Percentiles rank a stretch among this genome's conserved stretches.
phyloP scores from a whole-genome alignment of 1,140 invertebrate genomes.

The Pantala flavescens region DNA sequence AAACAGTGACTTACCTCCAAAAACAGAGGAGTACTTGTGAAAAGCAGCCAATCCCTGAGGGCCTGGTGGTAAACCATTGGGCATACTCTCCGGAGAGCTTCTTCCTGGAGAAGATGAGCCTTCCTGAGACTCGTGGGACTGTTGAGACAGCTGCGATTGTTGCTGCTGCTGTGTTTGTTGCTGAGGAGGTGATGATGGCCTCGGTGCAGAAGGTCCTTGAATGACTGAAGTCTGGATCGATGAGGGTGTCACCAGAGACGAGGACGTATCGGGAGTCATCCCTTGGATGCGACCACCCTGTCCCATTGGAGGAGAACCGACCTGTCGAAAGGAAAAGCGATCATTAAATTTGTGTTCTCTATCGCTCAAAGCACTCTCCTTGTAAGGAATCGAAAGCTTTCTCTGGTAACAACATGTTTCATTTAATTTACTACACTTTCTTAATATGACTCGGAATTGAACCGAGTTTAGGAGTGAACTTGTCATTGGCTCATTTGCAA shows the following conservation, averaged over 20 bases:
- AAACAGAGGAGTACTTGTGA: background rate
- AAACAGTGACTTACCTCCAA: background rate
- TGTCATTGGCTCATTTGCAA: no score
- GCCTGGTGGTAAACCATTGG: background rate
- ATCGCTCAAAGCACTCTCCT: no score
- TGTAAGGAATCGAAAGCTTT: no score
- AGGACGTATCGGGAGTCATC: background rate
- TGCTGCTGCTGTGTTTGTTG: background rate
- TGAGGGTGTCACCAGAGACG: background rate
- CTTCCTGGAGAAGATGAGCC: background rate
- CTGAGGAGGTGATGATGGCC: background rate
- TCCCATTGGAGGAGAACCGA: background rate
- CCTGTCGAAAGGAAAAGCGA: background rate
- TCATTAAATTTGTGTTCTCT: no score
- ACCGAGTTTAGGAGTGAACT: no score
- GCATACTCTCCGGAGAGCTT: background rate
- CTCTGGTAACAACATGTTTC: no score
- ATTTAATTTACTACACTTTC: no score
- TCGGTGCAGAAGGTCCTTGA: constrained; percentile 10
- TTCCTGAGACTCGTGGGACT: no score
- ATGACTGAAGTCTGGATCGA: constrained; percentile 18
- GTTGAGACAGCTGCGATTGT: background rate
- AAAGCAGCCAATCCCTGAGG: background rate
- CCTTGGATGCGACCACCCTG: background rate
- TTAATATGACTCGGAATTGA: no score